These are phyloP conservation scores for Aporrectodea caliginosa DNA, from an alignment of 1,140 invertebrate genomes.

Conservation along the genomic window DNA sequence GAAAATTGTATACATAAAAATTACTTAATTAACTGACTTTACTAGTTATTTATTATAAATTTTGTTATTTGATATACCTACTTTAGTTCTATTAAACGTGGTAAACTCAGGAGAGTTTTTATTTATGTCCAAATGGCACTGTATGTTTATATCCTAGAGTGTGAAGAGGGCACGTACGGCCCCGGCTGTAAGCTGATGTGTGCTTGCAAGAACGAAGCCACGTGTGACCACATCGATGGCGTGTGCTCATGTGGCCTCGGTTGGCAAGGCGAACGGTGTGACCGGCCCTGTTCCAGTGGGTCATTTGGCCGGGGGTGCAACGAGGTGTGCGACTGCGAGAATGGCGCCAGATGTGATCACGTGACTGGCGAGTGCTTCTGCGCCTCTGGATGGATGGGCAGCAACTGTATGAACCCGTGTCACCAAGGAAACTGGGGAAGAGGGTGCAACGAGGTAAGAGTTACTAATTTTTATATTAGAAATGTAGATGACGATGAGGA, in stretches of 20 bases:
- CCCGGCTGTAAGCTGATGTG: conserved; percentile 75
- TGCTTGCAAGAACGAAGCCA: conserved; percentile 73
- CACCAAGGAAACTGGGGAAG: background rate
- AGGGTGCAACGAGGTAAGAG: background rate
- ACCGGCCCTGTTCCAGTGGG: conserved; percentile 68
- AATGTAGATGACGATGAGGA: background rate
- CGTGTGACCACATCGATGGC: conserved; percentile 75
- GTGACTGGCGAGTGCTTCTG: conserved; percentile 79
- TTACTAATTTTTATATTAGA: background rate
- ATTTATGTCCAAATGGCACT: too few relatives aligned
- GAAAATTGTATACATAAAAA: too few relatives aligned
- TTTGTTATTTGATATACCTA: too few relatives aligned
- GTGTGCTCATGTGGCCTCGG: conserved; percentile 77
- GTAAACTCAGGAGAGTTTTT: too few relatives aligned
- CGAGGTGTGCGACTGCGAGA: conserved; percentile 70
- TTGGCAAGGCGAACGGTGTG: conserved; percentile 49
- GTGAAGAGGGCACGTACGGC: conserved; percentile 69
- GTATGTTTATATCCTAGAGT: too few relatives aligned
- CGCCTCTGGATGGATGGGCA: conserved; percentile 64
- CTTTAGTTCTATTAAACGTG: too few relatives aligned
- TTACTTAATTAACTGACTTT: too few relatives aligned
- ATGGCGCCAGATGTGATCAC: conserved; percentile 66
- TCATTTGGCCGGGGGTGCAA: conserved; percentile 74
- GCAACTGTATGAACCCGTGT: conserved; percentile 41
- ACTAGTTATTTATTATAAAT: too few relatives aligned